Conservation (phyloP, 2,888 invertebrate genomes). For the Metopia argyrocephala region DNA sequence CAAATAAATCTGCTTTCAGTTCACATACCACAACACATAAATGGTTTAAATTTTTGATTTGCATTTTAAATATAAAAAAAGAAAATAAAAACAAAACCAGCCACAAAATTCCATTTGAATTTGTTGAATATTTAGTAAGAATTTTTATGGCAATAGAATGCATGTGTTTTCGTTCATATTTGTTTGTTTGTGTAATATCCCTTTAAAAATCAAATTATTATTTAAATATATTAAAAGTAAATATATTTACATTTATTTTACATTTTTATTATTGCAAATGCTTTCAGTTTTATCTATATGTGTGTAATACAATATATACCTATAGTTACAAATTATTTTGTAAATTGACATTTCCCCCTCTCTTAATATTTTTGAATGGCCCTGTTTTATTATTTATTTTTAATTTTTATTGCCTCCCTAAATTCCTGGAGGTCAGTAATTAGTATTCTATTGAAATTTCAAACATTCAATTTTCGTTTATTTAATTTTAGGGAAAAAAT, state of each 20-base stretch:
- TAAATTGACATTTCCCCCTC: too few relatives aligned
- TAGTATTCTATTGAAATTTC: conserved; percentile 13
- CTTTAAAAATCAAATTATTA: too few relatives aligned
- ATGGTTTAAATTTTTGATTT: background rate
- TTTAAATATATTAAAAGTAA: too few relatives aligned
- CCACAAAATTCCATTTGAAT: too few relatives aligned
- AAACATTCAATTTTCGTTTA: conserved; percentile 4
- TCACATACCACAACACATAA: background rate
- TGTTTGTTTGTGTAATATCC: too few relatives aligned
- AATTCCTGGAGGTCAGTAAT: conserved; percentile 18
- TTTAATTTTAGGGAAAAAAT: background rate
- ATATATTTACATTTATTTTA: background rate
- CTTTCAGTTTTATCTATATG: background rate
- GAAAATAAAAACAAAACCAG: too few relatives aligned
- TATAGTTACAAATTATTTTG: too few relatives aligned
- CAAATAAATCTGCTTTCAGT: background rate
- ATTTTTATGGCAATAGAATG: too few relatives aligned
- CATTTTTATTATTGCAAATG: background rate
- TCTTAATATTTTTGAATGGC: background rate
- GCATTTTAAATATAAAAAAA: background rate
- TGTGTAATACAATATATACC: too few relatives aligned
- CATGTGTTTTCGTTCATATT: too few relatives aligned
- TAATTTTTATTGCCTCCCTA: background rate
- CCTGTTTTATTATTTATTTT: background rate
- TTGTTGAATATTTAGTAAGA: too few relatives aligned